phyloP scores from a whole-genome alignment of 53 echinoderm and acorn worm genomes.

The Luidia sarsii region DNA sequence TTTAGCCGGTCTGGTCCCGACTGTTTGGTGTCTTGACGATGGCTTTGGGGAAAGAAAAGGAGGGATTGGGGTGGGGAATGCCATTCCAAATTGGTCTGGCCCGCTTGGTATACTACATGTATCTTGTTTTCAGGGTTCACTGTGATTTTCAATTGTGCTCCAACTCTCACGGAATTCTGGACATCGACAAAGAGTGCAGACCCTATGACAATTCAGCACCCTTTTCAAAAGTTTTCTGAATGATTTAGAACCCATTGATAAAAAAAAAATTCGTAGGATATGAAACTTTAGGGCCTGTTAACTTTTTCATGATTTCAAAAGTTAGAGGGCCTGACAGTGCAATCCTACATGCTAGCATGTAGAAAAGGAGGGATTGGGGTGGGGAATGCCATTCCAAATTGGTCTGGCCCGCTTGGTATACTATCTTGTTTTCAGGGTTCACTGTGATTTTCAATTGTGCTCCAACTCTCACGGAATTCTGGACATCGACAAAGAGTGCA shows the following conservation, averaged over 20 bases:
- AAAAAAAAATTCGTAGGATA: too few relatives aligned
- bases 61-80: conserved; percentile 39
- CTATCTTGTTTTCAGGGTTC: neutral
- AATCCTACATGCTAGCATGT: too few relatives aligned
- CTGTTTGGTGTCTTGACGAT: conserved; percentile 45
- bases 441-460: neutral
- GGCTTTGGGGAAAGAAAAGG: too few relatives aligned
- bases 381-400: conserved; percentile 11
- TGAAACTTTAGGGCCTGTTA: too few relatives aligned
- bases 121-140: neutral
- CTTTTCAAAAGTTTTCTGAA: too few relatives aligned
- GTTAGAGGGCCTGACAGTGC: too few relatives aligned
- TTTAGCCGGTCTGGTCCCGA: conserved; percentile 23
- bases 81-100: neutral
- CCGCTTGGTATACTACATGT: neutral
- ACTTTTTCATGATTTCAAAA: too few relatives aligned
- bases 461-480: neutral
- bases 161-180: neutral
- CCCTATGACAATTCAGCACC: too few relatives aligned
- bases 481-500: too few relatives aligned
- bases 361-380: too few relatives aligned
- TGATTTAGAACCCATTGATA: too few relatives aligned
- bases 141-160: neutral
- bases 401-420: neutral
- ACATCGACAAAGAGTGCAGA: too few relatives aligned